These are phyloP conservation scores for Electrona antarctica DNA, from an alignment of 2,113 vertebrate species.

Conservation along the genomic window DNA sequence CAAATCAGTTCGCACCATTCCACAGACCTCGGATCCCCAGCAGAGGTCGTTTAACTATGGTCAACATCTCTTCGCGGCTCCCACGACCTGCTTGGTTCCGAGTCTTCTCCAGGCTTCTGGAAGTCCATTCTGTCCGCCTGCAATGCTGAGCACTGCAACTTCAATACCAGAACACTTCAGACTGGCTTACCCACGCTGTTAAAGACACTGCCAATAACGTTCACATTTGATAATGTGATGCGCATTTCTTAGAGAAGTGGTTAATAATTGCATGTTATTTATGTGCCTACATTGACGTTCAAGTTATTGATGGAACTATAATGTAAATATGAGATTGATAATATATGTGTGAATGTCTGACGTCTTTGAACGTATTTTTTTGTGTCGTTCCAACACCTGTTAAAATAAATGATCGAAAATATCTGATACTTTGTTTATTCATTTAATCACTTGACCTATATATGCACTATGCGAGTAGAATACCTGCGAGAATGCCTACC, in stretches of 20 bases:
- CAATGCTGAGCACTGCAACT: slow-evolving; percentile 50
- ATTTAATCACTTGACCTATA: too few species aligned
- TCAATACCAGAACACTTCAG: slow-evolving; percentile 57
- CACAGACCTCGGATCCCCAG: slow-evolving; percentile 22
- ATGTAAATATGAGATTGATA: slow-evolving; percentile 68
- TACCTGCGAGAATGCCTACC: too few species aligned
- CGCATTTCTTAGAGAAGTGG: slow-evolving; percentile 70
- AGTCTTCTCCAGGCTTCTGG: slow-evolving; percentile 64
- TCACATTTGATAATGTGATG: slow-evolving; percentile 5
- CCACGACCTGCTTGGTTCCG: slow-evolving; percentile 65
- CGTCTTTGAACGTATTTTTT: slow-evolving; percentile 15
- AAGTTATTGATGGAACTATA: slow-evolving; percentile 15
- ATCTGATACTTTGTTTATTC: neutral
- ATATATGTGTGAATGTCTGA: slow-evolving; percentile 61
- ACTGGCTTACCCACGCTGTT: slow-evolving; percentile 66
- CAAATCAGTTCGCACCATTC: slow-evolving; percentile 42
- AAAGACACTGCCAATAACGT: slow-evolving; percentile 25
- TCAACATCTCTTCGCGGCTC: slow-evolving; percentile 59
- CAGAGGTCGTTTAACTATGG: slow-evolving; percentile 30
- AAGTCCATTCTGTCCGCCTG: slow-evolving; percentile 52
- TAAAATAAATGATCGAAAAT: slow-evolving; percentile 51
- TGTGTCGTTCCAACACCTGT: slow-evolving; percentile 18
- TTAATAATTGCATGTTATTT: slow-evolving; percentile 71
- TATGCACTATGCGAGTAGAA: too few species aligned
- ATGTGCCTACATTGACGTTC: slow-evolving; percentile 51